Conservation (phyloP, 2,797 vertebrate species). For the Gobio occitaniae region DNA sequence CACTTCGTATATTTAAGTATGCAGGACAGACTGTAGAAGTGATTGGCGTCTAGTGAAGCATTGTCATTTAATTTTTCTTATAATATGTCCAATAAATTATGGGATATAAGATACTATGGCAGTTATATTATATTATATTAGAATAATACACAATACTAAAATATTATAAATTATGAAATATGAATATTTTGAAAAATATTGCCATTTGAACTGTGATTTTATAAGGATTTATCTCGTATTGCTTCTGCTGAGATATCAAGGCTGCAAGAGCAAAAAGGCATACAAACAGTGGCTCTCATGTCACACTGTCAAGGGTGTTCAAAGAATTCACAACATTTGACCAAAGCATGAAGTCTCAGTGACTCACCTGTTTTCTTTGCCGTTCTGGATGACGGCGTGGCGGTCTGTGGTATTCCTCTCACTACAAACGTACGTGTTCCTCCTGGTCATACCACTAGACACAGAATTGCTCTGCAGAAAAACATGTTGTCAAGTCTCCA, state of each 20-base stretch:
- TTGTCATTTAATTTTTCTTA: background rate
- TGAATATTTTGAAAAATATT: background rate
- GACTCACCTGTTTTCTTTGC: conserved; percentile 88
- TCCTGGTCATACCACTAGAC: conserved; percentile 85
- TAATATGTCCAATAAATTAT: background rate
- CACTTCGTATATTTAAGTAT: background rate
- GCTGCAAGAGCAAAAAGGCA: background rate
- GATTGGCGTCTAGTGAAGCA: background rate
- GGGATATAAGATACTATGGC: background rate
- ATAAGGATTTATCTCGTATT: background rate
- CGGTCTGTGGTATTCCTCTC: conserved; percentile 85
- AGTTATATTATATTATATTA: background rate
- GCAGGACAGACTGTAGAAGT: background rate
- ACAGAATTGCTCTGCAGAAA: conserved; percentile 79
- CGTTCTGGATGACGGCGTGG: conserved; percentile 88
- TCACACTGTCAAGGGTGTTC: background rate
- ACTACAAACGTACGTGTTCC: conserved; percentile 89
- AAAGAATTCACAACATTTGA: background rate
- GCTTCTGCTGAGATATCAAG: background rate
- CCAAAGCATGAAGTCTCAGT: background rate
- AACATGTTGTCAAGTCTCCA: background rate
- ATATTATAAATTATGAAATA: background rate
- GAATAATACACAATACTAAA: background rate
- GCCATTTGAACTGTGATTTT: background rate
- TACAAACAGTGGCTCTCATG: background rate